Conservation (phyloP, 1,140 invertebrate genomes). For the Zaprionus ornatus region DNA sequence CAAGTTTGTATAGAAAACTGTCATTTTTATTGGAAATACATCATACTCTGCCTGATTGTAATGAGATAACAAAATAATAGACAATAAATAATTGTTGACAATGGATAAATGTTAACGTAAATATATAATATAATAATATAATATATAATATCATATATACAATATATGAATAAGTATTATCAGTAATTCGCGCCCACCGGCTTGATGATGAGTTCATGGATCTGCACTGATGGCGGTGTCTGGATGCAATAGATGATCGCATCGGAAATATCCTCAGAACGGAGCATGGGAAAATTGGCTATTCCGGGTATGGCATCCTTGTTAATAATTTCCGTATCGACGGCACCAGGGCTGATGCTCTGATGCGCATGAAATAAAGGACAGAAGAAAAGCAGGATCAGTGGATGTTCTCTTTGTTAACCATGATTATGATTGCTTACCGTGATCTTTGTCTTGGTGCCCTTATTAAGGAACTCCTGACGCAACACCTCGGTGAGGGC, state of each 20-base stretch:
- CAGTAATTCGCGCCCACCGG: slow-evolving; percentile 73
- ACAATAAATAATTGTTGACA: not conserved
- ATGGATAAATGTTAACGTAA: not conserved
- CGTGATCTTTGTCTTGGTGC: slow-evolving; percentile 88
- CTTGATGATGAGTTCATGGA: slow-evolving; percentile 76
- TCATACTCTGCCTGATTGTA: no score
- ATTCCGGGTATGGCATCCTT: not conserved
- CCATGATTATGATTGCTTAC: slow-evolving; percentile 32
- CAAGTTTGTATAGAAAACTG: no score
- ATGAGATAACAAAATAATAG: not conserved
- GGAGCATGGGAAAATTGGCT: slow-evolving; percentile 54
- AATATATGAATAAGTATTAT: no score
- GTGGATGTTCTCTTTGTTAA: not conserved
- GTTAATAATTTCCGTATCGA: slow-evolving; percentile 59
- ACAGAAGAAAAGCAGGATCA: not conserved
- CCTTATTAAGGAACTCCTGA: slow-evolving; percentile 86
- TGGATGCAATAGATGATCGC: slow-evolving; percentile 86
- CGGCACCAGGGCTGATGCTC: slow-evolving; percentile 85
- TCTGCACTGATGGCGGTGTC: slow-evolving; percentile 74
- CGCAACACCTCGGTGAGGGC: slow-evolving; percentile 87
- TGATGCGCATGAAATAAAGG: slow-evolving; percentile 45
- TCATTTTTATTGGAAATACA: no score
- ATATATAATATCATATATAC: no score
- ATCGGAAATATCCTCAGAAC: slow-evolving; percentile 85
- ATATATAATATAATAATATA: no score